phyloP scores from a whole-genome alignment of 2,797 vertebrate genomes.

The Sebastes dallii region DNA sequence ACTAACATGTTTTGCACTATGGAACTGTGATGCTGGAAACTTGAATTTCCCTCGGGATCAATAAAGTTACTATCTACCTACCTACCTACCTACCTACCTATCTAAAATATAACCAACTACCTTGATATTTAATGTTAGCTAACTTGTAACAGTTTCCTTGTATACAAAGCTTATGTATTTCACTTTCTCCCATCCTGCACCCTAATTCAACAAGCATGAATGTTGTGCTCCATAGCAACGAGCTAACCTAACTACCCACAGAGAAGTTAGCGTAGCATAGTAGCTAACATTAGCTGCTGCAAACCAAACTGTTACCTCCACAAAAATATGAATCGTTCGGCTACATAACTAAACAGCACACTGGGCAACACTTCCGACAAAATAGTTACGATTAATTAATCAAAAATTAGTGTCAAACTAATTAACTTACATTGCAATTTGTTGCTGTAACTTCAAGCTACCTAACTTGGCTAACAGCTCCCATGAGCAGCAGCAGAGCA shows the following conservation, averaged over 20 bases:
- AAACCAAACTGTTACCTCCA: background rate
- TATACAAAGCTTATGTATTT: background rate
- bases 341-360: background rate
- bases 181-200: background rate
- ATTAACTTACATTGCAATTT: background rate
- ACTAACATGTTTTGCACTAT: too few relatives aligned
- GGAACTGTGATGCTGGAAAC: too few relatives aligned
- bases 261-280: background rate
- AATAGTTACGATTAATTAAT: background rate
- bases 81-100: too few relatives aligned
- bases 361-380: background rate
- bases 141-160: background rate
- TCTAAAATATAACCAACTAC: background rate
- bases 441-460: background rate
- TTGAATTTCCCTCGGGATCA: too few relatives aligned
- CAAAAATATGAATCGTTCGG: background rate
- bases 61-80: too few relatives aligned
- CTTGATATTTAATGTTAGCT: background rate
- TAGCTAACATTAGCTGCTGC: constrained; percentile 10
- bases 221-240: background rate
- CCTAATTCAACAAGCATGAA: background rate
- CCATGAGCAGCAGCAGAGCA: background rate
- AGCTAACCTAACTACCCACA: background rate
- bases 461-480: background rate
- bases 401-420: background rate